phyloP scores from a whole-genome alignment of 1,140 invertebrate genomes.

The Cherax quadricarinatus region DNA sequence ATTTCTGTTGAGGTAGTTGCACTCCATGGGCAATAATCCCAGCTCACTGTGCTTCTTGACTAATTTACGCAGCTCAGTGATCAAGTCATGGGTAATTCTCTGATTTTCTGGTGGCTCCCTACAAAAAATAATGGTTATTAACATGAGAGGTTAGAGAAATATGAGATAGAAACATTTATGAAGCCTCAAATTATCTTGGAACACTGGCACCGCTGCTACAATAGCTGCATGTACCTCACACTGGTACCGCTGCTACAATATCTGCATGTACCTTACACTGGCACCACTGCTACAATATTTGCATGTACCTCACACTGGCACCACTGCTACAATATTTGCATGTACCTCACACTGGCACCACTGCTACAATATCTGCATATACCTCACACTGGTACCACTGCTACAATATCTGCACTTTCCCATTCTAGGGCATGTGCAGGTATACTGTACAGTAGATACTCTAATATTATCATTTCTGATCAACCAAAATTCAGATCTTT shows the following conservation, averaged over 20 bases:
- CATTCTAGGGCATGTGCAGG: too few species aligned
- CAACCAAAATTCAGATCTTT: too few species aligned
- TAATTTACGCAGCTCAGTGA: conserved; percentile 67
- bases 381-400: too few species aligned
- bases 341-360: not conserved
- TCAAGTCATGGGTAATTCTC: conserved; percentile 72
- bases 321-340: too few species aligned
- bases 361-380: too few species aligned
- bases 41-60: conserved; percentile 88
- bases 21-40: conserved; percentile 94
- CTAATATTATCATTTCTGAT: too few species aligned
- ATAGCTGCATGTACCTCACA: too few species aligned
- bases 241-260: too few species aligned
- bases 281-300: too few species aligned
- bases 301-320: not conserved
- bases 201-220: not conserved
- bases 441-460: too few species aligned
- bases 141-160: conserved; percentile 19
- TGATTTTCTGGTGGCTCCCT: conserved; percentile 73
- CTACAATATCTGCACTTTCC: too few species aligned
- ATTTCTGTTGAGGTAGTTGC: conserved; percentile 96
- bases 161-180: not conserved
- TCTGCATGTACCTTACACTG: too few species aligned
- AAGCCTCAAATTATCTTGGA: conserved; percentile 49
- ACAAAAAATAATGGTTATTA: not conserved